These are phyloP conservation scores for Leptinotarsa juncta DNA, from an alignment of 2,888 invertebrate genomes.

Conservation along the genomic window DNA sequence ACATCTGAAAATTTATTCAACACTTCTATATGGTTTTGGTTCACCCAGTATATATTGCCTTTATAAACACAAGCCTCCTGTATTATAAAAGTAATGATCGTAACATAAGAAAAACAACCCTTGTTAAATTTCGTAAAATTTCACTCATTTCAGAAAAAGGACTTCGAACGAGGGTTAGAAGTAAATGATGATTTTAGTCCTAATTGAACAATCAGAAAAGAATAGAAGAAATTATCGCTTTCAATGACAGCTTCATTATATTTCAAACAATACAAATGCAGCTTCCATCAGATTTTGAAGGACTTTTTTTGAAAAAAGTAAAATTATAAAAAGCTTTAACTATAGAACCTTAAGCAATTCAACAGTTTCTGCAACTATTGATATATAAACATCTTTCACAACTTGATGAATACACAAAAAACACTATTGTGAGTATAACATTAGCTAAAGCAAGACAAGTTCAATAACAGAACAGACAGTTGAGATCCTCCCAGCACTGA, in stretches of 20 bases:
- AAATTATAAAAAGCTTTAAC: too few relatives aligned
- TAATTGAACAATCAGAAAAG: background rate
- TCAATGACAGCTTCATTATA: background rate
- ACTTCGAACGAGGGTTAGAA: slow-evolving; percentile 4
- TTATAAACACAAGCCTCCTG: slow-evolving; percentile 29
- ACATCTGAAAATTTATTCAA: background rate
- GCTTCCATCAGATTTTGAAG: background rate
- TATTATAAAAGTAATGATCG: slow-evolving; percentile 31
- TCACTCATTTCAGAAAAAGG: background rate
- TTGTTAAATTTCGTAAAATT: background rate
- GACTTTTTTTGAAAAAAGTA: background rate
- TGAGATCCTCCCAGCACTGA: background rate
- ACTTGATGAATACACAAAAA: background rate
- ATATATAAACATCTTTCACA: background rate
- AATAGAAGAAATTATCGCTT: background rate
- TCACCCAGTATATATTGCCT: slow-evolving; percentile 31
- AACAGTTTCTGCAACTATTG: background rate
- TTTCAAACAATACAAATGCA: background rate
- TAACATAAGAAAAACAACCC: background rate
- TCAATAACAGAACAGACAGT: background rate
- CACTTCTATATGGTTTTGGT: slow-evolving; percentile 14
- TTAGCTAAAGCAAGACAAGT: background rate
- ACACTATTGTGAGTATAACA: background rate
- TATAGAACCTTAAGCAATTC: too few relatives aligned
- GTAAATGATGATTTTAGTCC: background rate